Base-by-base conservation (phyloP, 2,888 invertebrate genomes). In the Habroteleia sp. region DNA sequence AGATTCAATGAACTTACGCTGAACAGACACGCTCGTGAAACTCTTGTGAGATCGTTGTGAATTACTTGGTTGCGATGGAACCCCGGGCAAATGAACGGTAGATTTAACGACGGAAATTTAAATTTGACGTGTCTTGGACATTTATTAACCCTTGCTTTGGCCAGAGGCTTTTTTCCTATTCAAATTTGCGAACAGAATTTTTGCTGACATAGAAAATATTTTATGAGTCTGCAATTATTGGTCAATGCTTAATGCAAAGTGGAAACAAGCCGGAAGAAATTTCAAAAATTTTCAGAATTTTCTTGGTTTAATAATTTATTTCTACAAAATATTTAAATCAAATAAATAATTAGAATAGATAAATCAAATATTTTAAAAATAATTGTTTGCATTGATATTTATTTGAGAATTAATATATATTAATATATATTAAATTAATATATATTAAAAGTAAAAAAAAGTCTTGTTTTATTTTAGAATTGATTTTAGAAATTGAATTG, bases 21-120 rank as follows among this genome's bases (percentile, higher is more conserved):
- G 29, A 62, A 35, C 46, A 20, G 68, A 63, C 31, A 44, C 68
- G 48, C 56, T 74, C 63, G 68, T 74, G 74, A 74, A 74, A 66
- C 37, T 62, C 39, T 52, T 66, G 48, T 74, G 74, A 66, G 74
- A 68, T 41, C 68, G 31, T 44, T 35, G 37, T 50, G 48, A 54
- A 58, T 72, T 42, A 60, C 52, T 62, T 63, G 37, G 41, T 46
- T 35, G 27, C 14, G 54, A 46, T 41, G 35, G 48, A 5, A 63
- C 68, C 68, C 17, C 63, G 68, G 69, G 68, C 68, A 44, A 74
- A 54, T 42, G 2, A 74, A 73, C 66, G 60, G 41, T 39, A 20
- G 31, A 33, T 68, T 74, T 68, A 74, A 74, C 52, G 56, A 68
- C 68, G 50, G 27, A 42, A 54, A 68, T 69, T 74, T 37, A 63